Evolutionary conservation across 2,797 vertebrate species (phyloP).

Genomic region (Lithobates sylvaticus): DNA sequence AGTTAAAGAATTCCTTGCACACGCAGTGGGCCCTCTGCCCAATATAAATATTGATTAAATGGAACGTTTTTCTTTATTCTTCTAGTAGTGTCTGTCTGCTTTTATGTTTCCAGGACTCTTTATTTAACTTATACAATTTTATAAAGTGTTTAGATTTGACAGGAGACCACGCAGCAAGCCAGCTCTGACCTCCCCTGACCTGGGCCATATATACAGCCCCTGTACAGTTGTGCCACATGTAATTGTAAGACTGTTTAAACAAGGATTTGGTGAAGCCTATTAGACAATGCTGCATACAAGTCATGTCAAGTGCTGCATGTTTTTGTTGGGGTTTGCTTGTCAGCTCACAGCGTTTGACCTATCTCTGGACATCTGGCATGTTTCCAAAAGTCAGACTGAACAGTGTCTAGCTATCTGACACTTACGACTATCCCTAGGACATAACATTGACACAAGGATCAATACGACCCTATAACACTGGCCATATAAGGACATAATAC

Average conservation of each 20-base stretch:
- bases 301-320: slow-evolving; percentile 53
- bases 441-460: slow-evolving; percentile 53
- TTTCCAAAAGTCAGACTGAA: slow-evolving; percentile 54
- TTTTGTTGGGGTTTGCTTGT: slow-evolving; percentile 26
- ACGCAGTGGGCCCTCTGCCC: slow-evolving; percentile 21
- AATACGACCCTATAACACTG: slow-evolving; percentile 49
- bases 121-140: slow-evolving; percentile 59
- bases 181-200: slow-evolving; percentile 53
- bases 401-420: slow-evolving; percentile 57
- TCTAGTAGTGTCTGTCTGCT: slow-evolving; percentile 40
- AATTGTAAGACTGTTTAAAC: slow-evolving; percentile 59
- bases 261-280: slow-evolving; percentile 51
- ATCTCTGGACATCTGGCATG: slow-evolving; percentile 47
- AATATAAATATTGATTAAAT: slow-evolving; percentile 58
- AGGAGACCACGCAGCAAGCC: slow-evolving; percentile 37
- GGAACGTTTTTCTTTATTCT: slow-evolving; percentile 20
- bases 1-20: slow-evolving; percentile 26
- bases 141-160: slow-evolving; percentile 59
- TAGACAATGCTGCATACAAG: slow-evolving; percentile 14
- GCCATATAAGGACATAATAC: slow-evolving; percentile 56
- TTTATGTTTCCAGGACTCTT: slow-evolving; percentile 50
- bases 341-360: slow-evolving; percentile 43
- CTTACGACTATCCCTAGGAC: slow-evolving; percentile 35
- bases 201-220: slow-evolving; percentile 52
- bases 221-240: slow-evolving; percentile 46